These are phyloP conservation scores for Stenopsyche tienmushanensis DNA, from an alignment of 1,140 invertebrate species.

Conservation along the genomic window DNA sequence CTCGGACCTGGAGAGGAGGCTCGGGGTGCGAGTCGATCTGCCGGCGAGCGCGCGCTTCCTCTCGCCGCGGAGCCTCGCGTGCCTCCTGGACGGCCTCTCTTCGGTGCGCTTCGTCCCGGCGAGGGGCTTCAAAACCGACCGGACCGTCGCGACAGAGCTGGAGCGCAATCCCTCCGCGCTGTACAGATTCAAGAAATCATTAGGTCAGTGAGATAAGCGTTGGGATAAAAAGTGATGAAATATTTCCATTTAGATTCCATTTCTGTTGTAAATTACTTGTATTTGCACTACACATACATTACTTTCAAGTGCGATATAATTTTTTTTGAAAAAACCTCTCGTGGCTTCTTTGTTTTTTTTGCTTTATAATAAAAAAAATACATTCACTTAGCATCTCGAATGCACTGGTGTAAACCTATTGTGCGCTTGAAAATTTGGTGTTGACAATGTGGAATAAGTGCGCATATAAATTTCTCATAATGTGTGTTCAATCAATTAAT, in stretches of 20 bases:
- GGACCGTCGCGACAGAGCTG: slow-evolving; percentile 66
- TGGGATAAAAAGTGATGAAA: neutral
- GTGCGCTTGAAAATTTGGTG: no score
- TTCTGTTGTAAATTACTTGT: no score
- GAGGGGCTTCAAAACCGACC: slow-evolving; percentile 74
- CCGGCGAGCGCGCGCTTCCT: neutral
- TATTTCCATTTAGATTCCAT: neutral
- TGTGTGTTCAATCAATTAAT: no score
- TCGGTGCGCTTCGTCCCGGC: slow-evolving; percentile 57
- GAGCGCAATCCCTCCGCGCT: slow-evolving; percentile 68
- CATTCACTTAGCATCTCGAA: no score
- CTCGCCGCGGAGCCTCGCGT: neutral
- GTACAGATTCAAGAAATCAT: slow-evolving; percentile 59
- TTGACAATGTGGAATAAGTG: no score
- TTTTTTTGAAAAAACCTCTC: no score
- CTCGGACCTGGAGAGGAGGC: neutral
- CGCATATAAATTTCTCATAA: no score
- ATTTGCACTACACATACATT: no score
- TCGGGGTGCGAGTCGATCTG: neutral
- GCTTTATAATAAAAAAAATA: no score
- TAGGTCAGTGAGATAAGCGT: slow-evolving; percentile 50
- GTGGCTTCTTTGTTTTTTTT: no score
- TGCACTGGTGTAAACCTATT: no score
- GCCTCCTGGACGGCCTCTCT: slow-evolving; percentile 41
- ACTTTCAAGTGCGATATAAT: no score